Percentiles rank a stretch among this genome's conserved stretches.
These are phyloP conservation scores for Yponomeuta sedellus DNA, from an alignment of 2,888 invertebrate species.

Conservation along the genomic window DNA sequence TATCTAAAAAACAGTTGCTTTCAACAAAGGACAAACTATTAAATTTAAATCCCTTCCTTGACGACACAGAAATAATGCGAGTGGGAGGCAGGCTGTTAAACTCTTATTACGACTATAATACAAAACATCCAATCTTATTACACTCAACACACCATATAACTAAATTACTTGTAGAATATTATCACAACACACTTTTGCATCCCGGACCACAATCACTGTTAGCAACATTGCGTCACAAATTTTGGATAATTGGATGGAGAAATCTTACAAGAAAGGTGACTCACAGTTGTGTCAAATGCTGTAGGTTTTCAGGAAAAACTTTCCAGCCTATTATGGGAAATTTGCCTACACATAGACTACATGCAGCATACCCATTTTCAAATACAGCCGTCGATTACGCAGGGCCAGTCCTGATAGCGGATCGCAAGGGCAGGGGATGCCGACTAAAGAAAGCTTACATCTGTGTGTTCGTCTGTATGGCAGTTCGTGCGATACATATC, in stretches of 20 bases:
- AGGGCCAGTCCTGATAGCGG: slow-evolving; percentile 14
- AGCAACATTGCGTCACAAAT: slow-evolving; percentile 19
- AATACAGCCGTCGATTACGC: slow-evolving; percentile 19
- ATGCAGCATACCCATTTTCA: slow-evolving; percentile 16
- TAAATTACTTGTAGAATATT: slow-evolving; percentile 16
- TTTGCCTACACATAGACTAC: slow-evolving; percentile 12
- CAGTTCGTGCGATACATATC: slow-evolving; percentile 12
- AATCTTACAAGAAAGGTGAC: slow-evolving; percentile 14
- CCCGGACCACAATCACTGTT: slow-evolving; percentile 20
- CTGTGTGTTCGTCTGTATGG: slow-evolving; percentile 7
- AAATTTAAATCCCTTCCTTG: slow-evolving; percentile 18
- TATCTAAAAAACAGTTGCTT: not conserved
- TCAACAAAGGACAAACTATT: slow-evolving; percentile 6
- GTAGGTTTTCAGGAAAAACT: slow-evolving; percentile 19
- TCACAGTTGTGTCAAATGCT: slow-evolving; percentile 18
- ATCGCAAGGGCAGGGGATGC: slow-evolving; percentile 12
- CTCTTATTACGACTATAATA: slow-evolving; percentile 18
- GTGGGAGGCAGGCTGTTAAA: slow-evolving; percentile 20
- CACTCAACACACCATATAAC: slow-evolving; percentile 19
- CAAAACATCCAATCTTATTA: slow-evolving; percentile 20
- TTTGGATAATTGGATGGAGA: slow-evolving; percentile 16
- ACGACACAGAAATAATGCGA: slow-evolving; percentile 17
- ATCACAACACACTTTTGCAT: slow-evolving; percentile 18
- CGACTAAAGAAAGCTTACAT: slow-evolving; percentile 7
- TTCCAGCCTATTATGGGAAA: slow-evolving; percentile 20